Evolutionary conservation across 2,113 vertebrate species (phyloP), one percentile per base, ranked within the genome.

Genomic region (Columba janthina): DNA sequence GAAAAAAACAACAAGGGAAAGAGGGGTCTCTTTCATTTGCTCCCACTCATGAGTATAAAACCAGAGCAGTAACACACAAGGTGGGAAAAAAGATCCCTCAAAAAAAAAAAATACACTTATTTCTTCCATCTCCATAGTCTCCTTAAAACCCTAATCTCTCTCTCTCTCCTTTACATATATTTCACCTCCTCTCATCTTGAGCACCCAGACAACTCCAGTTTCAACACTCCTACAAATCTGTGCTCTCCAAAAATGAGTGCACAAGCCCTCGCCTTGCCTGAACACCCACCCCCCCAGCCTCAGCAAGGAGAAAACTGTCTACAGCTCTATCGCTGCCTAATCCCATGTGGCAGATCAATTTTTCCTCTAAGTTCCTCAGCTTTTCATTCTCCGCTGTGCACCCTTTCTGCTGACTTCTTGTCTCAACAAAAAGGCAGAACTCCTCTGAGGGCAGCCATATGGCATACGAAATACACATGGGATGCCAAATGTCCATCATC

Each of bases 1-100:
- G 74, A 86, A 44, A 44, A 44, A 44, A 44, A 15, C 42, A 15
- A 67, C 21, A 46, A 5, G 1, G 15, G 22, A 34, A 77, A 73
- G 40, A 64, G 11, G 4, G 10, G 5, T 38, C 53, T 65, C 48
- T 57, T 22, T 74, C 67, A 89, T 64, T 70, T 50, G 54, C 34
- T 74, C 24, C 28, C 0, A 0, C 17, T 75, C 54, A 42, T 2
- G 2, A 81, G 26, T n/a, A 14, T 4, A 65, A 94, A 79, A 42
- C 44, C 12, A 75, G 21, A 82, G 48, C 11, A 51, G 46, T 32
- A 72, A 54, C 22, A 31, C 18, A 72, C 3, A 29, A 72, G 6
- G 20, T 12, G 17, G 17, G 36, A 8, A 84, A 66, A 78, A 64
- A 65, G 15, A 57, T 46, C 10, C 9, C 54, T 69, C 22, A 36